Base-by-base conservation (phyloP, 2,888 invertebrate species). In the Copidosoma aretas region DNA sequence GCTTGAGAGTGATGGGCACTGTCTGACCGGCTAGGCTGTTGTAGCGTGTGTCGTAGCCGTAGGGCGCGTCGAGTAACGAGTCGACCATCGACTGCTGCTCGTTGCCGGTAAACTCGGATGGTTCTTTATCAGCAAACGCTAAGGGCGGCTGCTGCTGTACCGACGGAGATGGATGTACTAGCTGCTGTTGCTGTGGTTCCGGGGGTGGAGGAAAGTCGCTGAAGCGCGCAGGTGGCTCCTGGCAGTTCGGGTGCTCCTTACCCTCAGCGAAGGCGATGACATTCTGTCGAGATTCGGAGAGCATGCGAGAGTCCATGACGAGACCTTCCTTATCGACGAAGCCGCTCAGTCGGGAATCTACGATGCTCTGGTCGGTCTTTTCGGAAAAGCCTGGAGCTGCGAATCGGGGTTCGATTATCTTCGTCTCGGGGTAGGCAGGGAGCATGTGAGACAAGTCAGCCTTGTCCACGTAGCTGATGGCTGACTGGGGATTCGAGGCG, bases 381-480 rank as follows among this genome's bases (percentile, higher is more conserved):
- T 24, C 53, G 61, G 57, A 22, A 62, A 61, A n/a, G 25, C n/a
- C 46, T 46, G 0, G 21, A 49, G 32, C 32, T 1, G 49, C 75
- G 69, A 81, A 83, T 0, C 80, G 78, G 0, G 80, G 77, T 46
- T 83, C 82, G n/a, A 76, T 66, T 54, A 71, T 75, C 61, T 83
- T 82, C 0, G 77, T 64, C 15, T 80, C 81, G 1, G 82, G 79
- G 64, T 83, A 83, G 21, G 80, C 79, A 2, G 83, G 83, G 49
- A 83, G 76, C 75, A 83, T 80, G 71, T 83, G 81, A 0, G 82
- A 80, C 3, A 83, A 75, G 64, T 83, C 83, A 54, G 82, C 79
- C 60, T 83, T 83, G 75, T 83, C 82, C 51, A 83, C 83, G 73
- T 83, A 83, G 71, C 83, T 83, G 73, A 83, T 83, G n/a, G 81